A percentile compares a stretch with the other conserved stretches of the same genome.
Conservation (phyloP, 2,797 vertebrate genomes). For the Helarctos malayanus region DNA sequence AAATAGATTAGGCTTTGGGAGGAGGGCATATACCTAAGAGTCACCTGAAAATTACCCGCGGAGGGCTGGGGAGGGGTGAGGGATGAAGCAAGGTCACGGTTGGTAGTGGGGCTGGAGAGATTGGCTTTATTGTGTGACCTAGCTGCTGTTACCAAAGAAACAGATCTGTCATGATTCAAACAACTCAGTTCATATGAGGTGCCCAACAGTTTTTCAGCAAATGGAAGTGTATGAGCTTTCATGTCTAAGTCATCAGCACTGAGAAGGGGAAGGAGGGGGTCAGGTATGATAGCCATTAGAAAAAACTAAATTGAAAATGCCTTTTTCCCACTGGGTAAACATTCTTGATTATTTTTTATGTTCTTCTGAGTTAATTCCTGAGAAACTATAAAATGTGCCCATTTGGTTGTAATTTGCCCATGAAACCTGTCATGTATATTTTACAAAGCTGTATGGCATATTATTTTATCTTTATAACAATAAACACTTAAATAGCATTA, state of each 20-base stretch:
- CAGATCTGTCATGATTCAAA: background rate
- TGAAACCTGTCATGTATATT: slow-evolving; percentile 67
- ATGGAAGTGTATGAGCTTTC: background rate
- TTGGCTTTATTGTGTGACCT: background rate
- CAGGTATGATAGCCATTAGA: background rate
- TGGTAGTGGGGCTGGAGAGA: background rate
- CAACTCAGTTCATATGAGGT: background rate
- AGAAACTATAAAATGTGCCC: slow-evolving; percentile 59
- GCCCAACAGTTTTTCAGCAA: background rate
- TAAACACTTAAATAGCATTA: slow-evolving; percentile 35
- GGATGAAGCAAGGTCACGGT: background rate
- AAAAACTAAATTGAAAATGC: background rate
- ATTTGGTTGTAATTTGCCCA: slow-evolving; percentile 70
- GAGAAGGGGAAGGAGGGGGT: fast-evolving
- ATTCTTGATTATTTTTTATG: slow-evolving; percentile 48
- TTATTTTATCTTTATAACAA: slow-evolving; percentile 54
- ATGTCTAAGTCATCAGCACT: background rate
- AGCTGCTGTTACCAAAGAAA: background rate
- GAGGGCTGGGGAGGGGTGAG: background rate
- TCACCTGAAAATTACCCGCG: background rate
- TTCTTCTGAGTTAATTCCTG: slow-evolving; percentile 61
- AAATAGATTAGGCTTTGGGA: background rate
- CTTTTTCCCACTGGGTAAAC: background rate
- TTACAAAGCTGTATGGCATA: slow-evolving; percentile 55
- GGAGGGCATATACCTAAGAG: background rate